Conservation (phyloP, 2,113 vertebrate genomes). For the human (Homo sapiens) region DNA sequence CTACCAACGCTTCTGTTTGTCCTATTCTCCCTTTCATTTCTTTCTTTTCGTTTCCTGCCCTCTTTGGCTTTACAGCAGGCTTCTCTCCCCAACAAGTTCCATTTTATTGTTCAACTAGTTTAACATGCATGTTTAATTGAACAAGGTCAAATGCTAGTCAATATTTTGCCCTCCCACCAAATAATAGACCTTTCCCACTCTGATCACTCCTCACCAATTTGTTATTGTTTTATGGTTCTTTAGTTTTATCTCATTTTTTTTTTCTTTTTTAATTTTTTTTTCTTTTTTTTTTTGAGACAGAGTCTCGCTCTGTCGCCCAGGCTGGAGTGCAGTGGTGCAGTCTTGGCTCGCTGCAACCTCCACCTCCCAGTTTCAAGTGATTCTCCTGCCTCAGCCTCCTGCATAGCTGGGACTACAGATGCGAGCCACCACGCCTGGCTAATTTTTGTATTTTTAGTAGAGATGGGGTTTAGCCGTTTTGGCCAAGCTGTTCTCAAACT, state of each 20-base stretch:
- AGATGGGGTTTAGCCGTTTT: rapidly evolving
- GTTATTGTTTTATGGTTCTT: neutral
- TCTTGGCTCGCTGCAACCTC: no score
- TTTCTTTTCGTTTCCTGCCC: neutral
- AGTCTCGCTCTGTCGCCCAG: no score
- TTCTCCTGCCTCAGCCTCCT: no score
- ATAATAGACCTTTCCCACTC: neutral
- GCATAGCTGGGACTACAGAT: no score
- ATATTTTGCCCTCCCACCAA: neutral
- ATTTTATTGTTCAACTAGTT: neutral
- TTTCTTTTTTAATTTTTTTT: no score
- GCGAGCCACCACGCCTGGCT: rapidly evolving
- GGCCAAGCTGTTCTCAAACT: no score
- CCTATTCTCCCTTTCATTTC: neutral
- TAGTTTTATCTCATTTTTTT: neutral
- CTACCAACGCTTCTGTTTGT: neutral
- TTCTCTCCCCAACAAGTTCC: neutral
- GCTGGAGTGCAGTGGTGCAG: rapidly evolving
- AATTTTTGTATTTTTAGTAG: no score
- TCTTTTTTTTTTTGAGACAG: no score
- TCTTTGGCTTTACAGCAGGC: neutral
- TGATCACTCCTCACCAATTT: neutral
- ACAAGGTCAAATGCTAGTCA: neutral
- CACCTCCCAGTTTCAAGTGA: no score
- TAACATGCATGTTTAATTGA: neutral